Evolutionary conservation across 2,113 vertebrate genomes (phyloP).

Genomic region (Stomatorhinus ivindoensis): DNA sequence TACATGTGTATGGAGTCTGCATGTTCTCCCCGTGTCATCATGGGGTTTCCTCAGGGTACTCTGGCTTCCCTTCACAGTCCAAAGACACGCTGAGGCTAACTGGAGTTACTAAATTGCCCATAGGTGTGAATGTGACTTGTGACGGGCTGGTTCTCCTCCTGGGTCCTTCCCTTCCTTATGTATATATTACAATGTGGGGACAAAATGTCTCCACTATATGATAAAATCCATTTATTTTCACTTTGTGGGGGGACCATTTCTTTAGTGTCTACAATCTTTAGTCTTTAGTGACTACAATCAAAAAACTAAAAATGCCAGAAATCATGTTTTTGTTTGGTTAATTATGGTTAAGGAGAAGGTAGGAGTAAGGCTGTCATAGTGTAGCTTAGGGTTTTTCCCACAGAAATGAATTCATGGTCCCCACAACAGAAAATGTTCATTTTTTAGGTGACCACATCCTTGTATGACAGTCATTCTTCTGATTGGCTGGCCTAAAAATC

Average conservation of each 20-base stretch:
- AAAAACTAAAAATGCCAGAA: neutral
- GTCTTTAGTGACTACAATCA: neutral
- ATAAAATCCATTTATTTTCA: neutral
- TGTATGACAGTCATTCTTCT: slow-evolving; percentile 5
- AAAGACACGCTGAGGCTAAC: too few species aligned
- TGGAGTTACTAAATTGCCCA: too few species aligned
- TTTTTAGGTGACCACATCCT: slow-evolving; percentile 40
- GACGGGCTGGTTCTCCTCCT: too few species aligned
- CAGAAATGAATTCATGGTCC: neutral
- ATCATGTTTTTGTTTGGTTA: neutral
- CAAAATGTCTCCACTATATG: neutral
- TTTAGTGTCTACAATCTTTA: too few species aligned
- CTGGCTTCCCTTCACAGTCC: too few species aligned
- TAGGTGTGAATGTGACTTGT: too few species aligned
- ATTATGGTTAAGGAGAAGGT: neutral
- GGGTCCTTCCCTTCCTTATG: neutral
- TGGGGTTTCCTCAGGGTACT: too few species aligned
- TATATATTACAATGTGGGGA: neutral
- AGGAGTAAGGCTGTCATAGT: neutral
- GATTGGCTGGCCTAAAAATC: neutral
- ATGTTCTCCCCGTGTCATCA: too few species aligned
- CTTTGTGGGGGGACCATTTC: neutral
- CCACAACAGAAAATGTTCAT: neutral
- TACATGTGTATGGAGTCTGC: too few species aligned
- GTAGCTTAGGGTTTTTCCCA: neutral